Conservation (phyloP, 2,888 invertebrate genomes). For the Blastobasis adustella region DNA sequence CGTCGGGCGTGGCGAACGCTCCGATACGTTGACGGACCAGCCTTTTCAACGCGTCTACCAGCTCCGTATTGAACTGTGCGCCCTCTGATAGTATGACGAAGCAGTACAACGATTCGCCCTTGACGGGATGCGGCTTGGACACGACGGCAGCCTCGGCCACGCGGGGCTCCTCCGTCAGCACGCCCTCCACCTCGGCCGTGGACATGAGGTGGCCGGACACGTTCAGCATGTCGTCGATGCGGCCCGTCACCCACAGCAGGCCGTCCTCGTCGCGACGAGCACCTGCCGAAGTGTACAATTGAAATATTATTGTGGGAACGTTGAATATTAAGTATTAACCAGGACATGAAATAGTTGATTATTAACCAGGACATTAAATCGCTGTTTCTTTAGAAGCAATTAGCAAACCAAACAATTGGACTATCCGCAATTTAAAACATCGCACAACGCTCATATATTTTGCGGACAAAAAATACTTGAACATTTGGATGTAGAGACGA, state of each 20-base stretch:
- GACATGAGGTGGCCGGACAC: slow-evolving; percentile 98
- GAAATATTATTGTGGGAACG: no score
- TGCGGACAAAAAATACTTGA: no score
- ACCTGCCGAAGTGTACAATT: slow-evolving; percentile 69
- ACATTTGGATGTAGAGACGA: no score
- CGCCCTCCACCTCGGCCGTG: slow-evolving; percentile 94
- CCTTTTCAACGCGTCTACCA: slow-evolving; percentile 82
- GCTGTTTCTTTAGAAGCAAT: no score
- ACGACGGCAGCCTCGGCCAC: slow-evolving; percentile 98
- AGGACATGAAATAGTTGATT: no score
- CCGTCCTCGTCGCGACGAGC: slow-evolving; percentile 94
- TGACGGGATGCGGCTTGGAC: slow-evolving; percentile 93
- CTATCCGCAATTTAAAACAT: no score
- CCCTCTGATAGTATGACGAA: slow-evolving; percentile 94
- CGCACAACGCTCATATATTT: no score
- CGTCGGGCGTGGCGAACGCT: slow-evolving; percentile 96
- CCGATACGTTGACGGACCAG: slow-evolving; percentile 93
- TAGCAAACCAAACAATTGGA: no score
- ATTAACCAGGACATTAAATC: no score
- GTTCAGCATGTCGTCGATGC: slow-evolving; percentile 99
- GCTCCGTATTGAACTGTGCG: slow-evolving; percentile 78
- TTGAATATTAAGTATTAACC: no score
- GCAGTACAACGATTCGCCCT: slow-evolving; percentile 98
- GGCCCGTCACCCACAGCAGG: slow-evolving; percentile 96
- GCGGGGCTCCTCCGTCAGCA: slow-evolving; percentile 82